Evolutionary conservation across 2,797 vertebrate genomes (phyloP).

Genomic region (Buceros bicornis): DNA sequence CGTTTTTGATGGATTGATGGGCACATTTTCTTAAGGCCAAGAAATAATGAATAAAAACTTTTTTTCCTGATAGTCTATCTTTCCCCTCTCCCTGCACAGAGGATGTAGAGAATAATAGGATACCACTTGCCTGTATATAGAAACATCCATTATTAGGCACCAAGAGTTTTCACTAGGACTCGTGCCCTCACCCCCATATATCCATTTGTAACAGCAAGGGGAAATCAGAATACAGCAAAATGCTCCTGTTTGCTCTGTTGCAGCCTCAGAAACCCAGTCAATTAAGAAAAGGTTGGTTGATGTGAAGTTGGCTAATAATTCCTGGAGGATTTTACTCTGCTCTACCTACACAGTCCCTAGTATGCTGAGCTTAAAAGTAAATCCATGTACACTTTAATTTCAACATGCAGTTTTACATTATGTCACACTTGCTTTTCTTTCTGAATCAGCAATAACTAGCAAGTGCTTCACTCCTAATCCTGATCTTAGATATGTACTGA

Average conservation of each 20-base stretch:
- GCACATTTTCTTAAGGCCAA: conserved; percentile 79
- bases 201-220: conserved; percentile 22
- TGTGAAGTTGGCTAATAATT: conserved; percentile 51
- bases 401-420: conserved; percentile 42
- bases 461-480: neutral
- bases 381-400: conserved; percentile 20
- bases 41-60: conserved; percentile 74
- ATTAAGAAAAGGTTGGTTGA: conserved; percentile 48
- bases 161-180: conserved; percentile 33
- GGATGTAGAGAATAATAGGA: conserved; percentile 48
- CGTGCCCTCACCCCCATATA: conserved; percentile 9
- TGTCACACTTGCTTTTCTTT: conserved; percentile 43
- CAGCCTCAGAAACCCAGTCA: conserved; percentile 38
- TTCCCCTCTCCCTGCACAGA: conserved; percentile 23
- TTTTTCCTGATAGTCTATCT: conserved; percentile 61
- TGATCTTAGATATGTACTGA: neutral
- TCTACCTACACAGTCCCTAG: neutral
- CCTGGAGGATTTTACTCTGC: neutral
- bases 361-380: conserved; percentile 50
- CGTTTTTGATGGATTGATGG: conserved; percentile 81
- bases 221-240: conserved; percentile 51
- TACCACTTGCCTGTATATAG: conserved; percentile 43
- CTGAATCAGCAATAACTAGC: conserved; percentile 30
- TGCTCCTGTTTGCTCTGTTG: conserved; percentile 7
- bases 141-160: conserved; percentile 65